These are phyloP conservation scores for Canis aureus DNA, from an alignment of 2,113 vertebrate species.

Conservation along the genomic window DNA sequence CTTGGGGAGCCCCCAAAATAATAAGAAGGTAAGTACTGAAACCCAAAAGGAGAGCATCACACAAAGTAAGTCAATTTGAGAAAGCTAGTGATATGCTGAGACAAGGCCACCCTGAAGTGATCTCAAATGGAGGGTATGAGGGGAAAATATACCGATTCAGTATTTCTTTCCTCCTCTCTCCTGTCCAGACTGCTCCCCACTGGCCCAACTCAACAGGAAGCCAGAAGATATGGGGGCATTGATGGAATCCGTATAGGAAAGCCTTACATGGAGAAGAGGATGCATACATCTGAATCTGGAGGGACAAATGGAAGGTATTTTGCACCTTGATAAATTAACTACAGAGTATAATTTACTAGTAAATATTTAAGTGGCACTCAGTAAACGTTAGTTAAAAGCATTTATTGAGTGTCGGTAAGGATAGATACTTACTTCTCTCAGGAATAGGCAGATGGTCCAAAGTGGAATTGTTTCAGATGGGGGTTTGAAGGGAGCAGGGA, in stretches of 20 bases:
- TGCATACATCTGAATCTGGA: background rate
- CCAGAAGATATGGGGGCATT: background rate
- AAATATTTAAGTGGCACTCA: constrained; percentile 17
- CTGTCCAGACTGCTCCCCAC: background rate
- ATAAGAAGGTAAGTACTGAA: background rate
- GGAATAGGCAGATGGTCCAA: background rate
- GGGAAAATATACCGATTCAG: background rate
- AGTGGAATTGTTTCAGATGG: background rate
- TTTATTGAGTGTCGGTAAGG: background rate
- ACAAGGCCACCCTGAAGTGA: background rate
- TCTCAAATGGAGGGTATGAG: background rate
- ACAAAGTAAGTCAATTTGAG: background rate
- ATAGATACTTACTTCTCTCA: background rate
- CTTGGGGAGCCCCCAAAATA: background rate
- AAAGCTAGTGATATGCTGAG: background rate
- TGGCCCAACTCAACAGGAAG: background rate
- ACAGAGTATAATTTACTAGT: background rate
- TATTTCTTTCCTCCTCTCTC: background rate
- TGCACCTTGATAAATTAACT: background rate
- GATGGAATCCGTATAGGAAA: background rate
- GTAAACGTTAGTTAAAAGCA: background rate
- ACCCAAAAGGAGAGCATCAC: background rate
- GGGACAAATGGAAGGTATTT: background rate
- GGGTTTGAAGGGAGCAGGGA: background rate
- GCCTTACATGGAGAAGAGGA: background rate